Conservation (phyloP, 2,113 vertebrate genomes). For the Ibidorhyncha struthersii region DNA sequence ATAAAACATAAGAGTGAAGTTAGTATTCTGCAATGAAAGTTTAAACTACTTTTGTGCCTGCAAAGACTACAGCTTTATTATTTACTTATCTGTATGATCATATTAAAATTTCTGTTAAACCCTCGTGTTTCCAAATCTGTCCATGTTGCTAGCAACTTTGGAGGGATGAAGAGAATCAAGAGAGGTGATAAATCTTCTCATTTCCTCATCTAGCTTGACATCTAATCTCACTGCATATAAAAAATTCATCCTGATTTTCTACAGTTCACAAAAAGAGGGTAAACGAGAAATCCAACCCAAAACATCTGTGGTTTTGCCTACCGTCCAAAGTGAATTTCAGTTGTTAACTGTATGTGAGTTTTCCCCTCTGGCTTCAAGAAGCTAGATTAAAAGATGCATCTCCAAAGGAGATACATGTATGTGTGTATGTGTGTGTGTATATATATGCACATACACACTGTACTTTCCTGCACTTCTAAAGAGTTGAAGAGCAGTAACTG, state of each 20-base stretch:
- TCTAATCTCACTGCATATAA: neutral
- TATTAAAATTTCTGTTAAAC: neutral
- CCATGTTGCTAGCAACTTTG: neutral
- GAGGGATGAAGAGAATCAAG: neutral
- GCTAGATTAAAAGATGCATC: neutral
- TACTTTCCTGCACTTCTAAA: neutral
- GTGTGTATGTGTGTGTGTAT: fast-evolving
- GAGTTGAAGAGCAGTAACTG: neutral
- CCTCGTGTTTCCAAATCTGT: neutral
- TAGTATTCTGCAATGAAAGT: neutral
- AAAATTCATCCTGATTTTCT: neutral
- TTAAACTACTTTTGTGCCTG: neutral
- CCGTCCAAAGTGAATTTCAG: neutral
- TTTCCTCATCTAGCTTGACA: neutral
- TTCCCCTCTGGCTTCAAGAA: neutral
- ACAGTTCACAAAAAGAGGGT: neutral
- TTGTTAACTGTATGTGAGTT: neutral
- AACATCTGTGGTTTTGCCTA: neutral
- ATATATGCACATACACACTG: neutral
- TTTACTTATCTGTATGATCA: neutral
- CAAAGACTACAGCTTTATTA: neutral
- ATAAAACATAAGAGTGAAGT: neutral
- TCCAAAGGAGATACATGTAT: neutral
- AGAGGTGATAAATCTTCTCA: neutral
- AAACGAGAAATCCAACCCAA: neutral